Evolutionary conservation across 2,797 vertebrate species (phyloP), one percentile per base, ranked within the genome.

Genomic region (Limosa lapponica): DNA sequence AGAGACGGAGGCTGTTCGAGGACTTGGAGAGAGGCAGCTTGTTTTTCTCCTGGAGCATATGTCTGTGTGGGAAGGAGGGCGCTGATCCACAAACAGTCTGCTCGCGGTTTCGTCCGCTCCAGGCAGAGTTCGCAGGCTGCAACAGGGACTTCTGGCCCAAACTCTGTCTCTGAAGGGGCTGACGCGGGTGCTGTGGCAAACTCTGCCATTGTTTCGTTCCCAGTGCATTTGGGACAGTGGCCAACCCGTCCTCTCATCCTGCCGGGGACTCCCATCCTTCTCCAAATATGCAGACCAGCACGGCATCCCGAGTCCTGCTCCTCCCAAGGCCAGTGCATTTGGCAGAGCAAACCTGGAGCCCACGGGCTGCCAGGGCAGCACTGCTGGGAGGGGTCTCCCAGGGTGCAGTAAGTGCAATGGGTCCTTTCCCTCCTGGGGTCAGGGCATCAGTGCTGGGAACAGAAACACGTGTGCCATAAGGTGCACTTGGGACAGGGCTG

Each of bases 11-110:
- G 17, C 32, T 77, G 51, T 18, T 30, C 0, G 0, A 73, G 64
- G 41, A 52, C 48, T 90, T 89, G 90, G 90, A 95, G 67, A 87
- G 62, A 92, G 10, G 37, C 73, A 79, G 61, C 71, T 94, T 93
- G 85, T 93, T 96, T 93, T 90, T 87, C 64, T 4, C 15, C 67
- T 77, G 37, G 24, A 90, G 70, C 93, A 89, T 94, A 94, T 71
- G 78, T 87, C 80, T 95, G 96, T 86, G 92, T 96, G 92, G 91
- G 93, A 95, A 94, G 89, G 70, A 94, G 67, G 65, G 85, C 32
- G 3, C 66, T 20, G 91, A 93, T 90, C 91, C 96, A 96, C 87
- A 94, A 90, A 57, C 93, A 86, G 43, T 28, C 77, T 93, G 91
- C 61, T 95, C 0, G 1, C 0, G 5, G 74, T 66, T 95, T 94